phyloP scores from a whole-genome alignment of 2,113 vertebrate genomes.

The Gymnogyps californianus region DNA sequence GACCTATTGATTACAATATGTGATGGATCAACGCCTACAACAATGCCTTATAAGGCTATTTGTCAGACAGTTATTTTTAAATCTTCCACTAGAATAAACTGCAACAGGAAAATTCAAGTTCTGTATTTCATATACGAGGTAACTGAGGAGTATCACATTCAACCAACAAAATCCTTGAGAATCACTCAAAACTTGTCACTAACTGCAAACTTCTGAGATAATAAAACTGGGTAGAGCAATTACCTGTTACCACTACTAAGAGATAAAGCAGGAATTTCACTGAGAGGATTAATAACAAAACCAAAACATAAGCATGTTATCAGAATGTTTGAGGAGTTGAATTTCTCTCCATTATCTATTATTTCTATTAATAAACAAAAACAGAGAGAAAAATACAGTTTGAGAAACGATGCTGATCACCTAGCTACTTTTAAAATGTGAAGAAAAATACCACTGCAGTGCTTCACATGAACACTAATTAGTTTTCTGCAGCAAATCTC shows the following conservation, averaged over 20 bases:
- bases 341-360: not conserved
- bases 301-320: not conserved
- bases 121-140: not conserved
- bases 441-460: not conserved
- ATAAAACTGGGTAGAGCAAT: not conserved
- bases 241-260: not conserved
- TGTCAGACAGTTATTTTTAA: not conserved
- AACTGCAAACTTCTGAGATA: not conserved
- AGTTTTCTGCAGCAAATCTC: not conserved
- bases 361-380: not conserved
- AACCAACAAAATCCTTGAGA: not conserved
- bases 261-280: not conserved
- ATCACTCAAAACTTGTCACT: not conserved
- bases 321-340: not conserved
- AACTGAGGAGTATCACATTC: not conserved
- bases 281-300: not conserved
- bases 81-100: not conserved
- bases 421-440: not conserved
- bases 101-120: not conserved
- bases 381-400: not conserved
- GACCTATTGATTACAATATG: not conserved
- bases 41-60: not conserved
- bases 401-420: not conserved
- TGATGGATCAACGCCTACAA: not conserved
- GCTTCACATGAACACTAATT: not conserved